Conservation (phyloP, 2,113 vertebrate genomes). For the Trematomus loennbergii region DNA sequence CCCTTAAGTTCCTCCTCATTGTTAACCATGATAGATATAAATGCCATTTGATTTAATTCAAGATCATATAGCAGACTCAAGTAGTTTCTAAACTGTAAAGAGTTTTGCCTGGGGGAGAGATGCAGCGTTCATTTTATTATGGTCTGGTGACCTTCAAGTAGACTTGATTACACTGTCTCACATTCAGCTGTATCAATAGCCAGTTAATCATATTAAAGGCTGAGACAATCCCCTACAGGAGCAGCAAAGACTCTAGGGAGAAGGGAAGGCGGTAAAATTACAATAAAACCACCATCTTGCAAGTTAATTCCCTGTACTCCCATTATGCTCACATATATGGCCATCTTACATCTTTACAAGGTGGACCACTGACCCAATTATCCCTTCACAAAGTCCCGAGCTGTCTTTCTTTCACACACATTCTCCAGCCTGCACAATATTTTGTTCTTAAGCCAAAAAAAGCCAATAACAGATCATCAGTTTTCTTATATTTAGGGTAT, state of each 20-base stretch:
- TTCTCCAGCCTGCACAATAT: background rate
- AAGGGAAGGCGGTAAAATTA: background rate
- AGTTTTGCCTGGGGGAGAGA: background rate
- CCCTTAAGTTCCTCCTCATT: background rate
- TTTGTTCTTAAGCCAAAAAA: background rate
- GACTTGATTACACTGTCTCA: conserved; percentile 10
- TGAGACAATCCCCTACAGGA: background rate
- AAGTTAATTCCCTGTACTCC: background rate
- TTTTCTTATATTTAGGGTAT: background rate
- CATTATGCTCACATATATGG: background rate
- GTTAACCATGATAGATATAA: background rate
- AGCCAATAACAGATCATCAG: background rate
- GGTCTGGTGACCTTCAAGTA: conserved; percentile 1
- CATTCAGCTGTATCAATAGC: conserved; percentile 25
- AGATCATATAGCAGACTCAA: background rate
- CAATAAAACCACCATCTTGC: background rate
- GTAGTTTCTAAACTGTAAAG: background rate
- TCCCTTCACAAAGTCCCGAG: background rate
- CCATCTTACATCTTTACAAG: background rate
- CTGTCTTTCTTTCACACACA: background rate
- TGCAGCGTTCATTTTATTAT: conserved; percentile 12
- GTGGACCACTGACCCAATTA: background rate
- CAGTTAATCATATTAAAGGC: conserved; percentile 25
- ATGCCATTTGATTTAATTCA: background rate
- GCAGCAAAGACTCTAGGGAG: conserved; percentile 41